Conservation (phyloP, 1,140 invertebrate species). For the Aplysia californica region DNA sequence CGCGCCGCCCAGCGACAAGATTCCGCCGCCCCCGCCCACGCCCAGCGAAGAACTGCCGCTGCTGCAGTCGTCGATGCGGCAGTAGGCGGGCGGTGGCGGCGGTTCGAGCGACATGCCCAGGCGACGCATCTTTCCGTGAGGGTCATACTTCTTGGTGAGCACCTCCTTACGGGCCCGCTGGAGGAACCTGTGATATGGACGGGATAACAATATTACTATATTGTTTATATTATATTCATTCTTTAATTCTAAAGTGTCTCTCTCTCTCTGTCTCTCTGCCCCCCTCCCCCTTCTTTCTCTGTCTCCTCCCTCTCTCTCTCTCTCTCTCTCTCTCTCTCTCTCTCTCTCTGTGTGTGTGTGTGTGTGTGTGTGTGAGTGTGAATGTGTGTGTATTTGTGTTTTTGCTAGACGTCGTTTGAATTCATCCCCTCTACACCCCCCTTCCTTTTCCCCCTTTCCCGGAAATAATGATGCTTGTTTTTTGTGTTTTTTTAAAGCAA, state of each 20-base stretch:
- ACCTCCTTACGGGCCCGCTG: conserved; percentile 38
- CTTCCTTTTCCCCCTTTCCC: too few species aligned
- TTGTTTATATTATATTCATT: background rate
- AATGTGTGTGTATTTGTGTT: too few species aligned
- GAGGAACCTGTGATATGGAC: conserved; percentile 8
- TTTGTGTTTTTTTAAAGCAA: too few species aligned
- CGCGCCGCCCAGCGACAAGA: conserved; percentile 15
- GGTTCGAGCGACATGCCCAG: conserved; percentile 31
- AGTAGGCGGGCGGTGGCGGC: conserved; percentile 36
- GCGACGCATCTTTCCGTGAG: conserved; percentile 43
- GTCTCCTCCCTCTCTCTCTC: background rate
- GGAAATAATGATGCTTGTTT: too few species aligned
- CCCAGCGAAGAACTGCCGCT: conserved; percentile 16
- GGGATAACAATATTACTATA: background rate
- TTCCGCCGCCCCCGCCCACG: too few species aligned
- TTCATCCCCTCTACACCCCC: too few species aligned
- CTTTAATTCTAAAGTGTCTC: background rate
- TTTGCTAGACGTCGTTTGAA: too few species aligned
- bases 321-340: background rate
- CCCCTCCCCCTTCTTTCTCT: too few species aligned
- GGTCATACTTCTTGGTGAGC: conserved; percentile 51
- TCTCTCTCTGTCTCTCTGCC: background rate
- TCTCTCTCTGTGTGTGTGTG: too few species aligned
- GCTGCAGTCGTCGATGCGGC: conserved; percentile 1
- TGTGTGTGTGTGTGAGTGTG: too few species aligned